Evolutionary conservation across 2,797 vertebrate genomes (phyloP), one percentile per base, ranked within the genome.

Genomic region (Gymnothorax javanicus): DNA sequence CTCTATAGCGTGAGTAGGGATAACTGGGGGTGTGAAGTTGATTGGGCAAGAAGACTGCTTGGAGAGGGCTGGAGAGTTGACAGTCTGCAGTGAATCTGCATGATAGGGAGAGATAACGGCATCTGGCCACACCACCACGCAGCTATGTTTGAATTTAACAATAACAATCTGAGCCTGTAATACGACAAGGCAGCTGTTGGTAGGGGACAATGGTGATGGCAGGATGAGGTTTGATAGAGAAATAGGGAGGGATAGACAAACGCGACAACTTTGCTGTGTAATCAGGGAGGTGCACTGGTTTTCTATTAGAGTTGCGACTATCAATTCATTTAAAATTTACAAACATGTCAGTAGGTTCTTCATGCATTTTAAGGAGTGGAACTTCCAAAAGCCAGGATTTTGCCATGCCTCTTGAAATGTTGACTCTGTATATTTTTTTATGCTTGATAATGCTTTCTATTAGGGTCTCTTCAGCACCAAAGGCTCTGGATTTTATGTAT

Each of bases 111-210:
- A 88, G 87, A 89, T 84, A 86, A 89, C 60, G 87, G 89, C 87
- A 87, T 92, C 88, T 82, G 83, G 87, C 87, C 89, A 83, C 87
- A 86, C 89, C 84, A 82, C 89, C 89, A 87, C 17, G 85, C 90
- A 90, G 91, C 91, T 92, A 91, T 90, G 92, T 92, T 92, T 92
- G 92, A 91, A 91, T 88, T 91, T 93, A 91, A 88, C 93, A 92
- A 90, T 86, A 89, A 87, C 71, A 83, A 89, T 84, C 59, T 79
- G 79, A 64, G 87, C 87, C 89, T 91, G 90, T 92, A 89, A 92
- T 91, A 91, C 73, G 88, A 84, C 82, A 77, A 59, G 59, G 85
- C 84, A 67, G 87, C 89, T 8, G 86, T 88, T 91, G 90, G 86
- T 91, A 90, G 69, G 86, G n/a, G 82, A 73, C 23, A 13, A 23